Base-by-base conservation (phyloP, 1,140 invertebrate species). In the Pseudomyrmex concolor region DNA sequence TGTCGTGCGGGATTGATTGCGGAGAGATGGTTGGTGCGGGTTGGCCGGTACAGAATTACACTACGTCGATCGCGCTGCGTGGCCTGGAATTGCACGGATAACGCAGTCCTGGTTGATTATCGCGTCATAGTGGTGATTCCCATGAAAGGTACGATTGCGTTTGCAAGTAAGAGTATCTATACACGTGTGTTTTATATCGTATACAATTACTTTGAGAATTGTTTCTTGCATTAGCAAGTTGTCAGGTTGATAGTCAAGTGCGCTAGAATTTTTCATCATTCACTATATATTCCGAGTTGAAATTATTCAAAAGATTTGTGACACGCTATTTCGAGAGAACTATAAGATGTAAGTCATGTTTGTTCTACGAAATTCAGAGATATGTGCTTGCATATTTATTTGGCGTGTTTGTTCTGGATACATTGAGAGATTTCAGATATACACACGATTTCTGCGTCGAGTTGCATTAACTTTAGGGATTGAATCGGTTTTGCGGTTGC, bases 1-100 rank as follows among this genome's bases (percentile, higher is more conserved):
- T 84, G 80, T 63, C 62, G 15, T 54, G 34, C 25, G 51, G 15
- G 43, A 66, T 71, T 70, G 84, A 86, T 54, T 62, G 70, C 55
- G 50, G 12, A 9, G 54, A 71, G 64, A 74, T 62, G 59, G 84
- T 76, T 85, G 82, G 80, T 55, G 63, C 55, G 54, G 55, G 57
- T 25, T n/a, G 17, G 2, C 55, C 57, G 59, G 66, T 54, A 74
- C 71, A 66, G 70, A 83, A 87, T 84, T 86, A 82, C 85, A 55
- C 17, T 34, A 34, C 25, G 64, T 76, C 55, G 22, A 76, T 50
- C 22, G 48, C 60, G 51, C 63, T 57, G 57, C 43, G 73, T 54
- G 55, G 62, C 62, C 84, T 82, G 84, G 63, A 87, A 86, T 87
- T 71, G 67, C 48, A 55, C 59, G 81, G 72, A 87, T 84, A 84